These are phyloP conservation scores for Callionymus lyra DNA, from an alignment of 2,113 vertebrate genomes.

Conservation along the genomic window DNA sequence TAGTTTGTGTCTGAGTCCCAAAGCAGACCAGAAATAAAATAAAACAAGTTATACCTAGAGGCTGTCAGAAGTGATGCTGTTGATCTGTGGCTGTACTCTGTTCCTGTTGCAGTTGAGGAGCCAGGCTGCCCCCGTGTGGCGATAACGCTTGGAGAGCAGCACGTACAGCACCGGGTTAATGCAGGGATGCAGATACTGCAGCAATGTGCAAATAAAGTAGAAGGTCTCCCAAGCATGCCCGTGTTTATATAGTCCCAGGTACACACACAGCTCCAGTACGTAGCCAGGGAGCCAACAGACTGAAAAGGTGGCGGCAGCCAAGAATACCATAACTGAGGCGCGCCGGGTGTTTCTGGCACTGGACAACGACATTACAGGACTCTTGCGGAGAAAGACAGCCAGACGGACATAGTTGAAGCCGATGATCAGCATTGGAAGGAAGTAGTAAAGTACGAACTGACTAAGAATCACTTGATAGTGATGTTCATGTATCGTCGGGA, in stretches of 20 bases:
- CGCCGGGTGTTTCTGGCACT: conserved; percentile 59
- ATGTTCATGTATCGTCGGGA: conserved; percentile 58
- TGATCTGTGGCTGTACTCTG: conserved; percentile 51
- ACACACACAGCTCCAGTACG: conserved; percentile 62
- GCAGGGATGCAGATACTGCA: conserved; percentile 61
- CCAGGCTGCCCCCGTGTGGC: conserved; percentile 49
- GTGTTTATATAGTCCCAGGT: conserved; percentile 55
- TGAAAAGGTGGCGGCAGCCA: conserved; percentile 64
- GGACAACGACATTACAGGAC: conserved; percentile 58
- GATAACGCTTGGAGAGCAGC: conserved; percentile 55
- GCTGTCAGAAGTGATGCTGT: conserved; percentile 44
- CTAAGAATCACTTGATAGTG: conserved; percentile 62
- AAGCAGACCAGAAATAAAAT: too few species aligned
- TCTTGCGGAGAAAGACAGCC: conserved; percentile 61
- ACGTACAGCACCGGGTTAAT: conserved; percentile 58
- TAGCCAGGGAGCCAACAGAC: conserved; percentile 66
- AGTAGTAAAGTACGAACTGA: conserved; percentile 66
- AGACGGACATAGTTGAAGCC: conserved; percentile 63
- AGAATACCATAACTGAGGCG: conserved; percentile 65
- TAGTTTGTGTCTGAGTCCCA: too few species aligned
- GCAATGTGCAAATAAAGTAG: conserved; percentile 57
- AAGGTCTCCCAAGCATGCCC: conserved; percentile 56
- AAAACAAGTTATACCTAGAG: conserved; percentile 21
- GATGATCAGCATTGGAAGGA: conserved; percentile 62
- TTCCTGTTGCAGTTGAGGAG: conserved; percentile 45